Percentiles rank a stretch among this genome's conserved stretches.
These are phyloP conservation scores for Fissipunctia ypsillon DNA, from an alignment of 2,888 invertebrate species.

Conservation along the genomic window DNA sequence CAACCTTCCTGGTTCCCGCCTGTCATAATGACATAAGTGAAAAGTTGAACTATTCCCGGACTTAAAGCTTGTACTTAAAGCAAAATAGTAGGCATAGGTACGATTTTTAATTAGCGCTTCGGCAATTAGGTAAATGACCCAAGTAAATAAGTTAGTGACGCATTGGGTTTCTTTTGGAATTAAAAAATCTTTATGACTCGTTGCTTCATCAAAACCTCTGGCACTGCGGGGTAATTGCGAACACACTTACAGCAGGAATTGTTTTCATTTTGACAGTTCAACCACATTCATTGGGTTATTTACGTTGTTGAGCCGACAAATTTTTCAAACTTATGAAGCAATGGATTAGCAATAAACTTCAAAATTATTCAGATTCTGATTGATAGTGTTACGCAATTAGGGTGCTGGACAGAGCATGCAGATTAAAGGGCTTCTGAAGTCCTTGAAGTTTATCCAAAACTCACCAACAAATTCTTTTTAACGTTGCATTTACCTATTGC, in stretches of 20 bases:
- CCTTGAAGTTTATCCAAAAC: not conserved
- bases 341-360: too few relatives aligned
- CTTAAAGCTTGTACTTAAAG: not conserved
- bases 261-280: too few relatives aligned
- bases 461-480: not conserved
- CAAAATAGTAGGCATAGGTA: not conserved
- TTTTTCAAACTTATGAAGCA: too few relatives aligned
- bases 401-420: not conserved
- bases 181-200: not conserved
- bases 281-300: too few relatives aligned
- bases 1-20: not conserved
- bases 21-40: not conserved
- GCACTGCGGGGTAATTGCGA: too few relatives aligned
- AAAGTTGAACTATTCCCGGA: not conserved
- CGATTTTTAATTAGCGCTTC: not conserved
- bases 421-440: not conserved
- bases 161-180: not conserved
- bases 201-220: not conserved
- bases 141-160: not conserved
- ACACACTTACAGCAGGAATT: too few relatives aligned
- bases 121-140: constrained; percentile 2
- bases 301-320: too few relatives aligned
- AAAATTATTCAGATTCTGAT: too few relatives aligned
- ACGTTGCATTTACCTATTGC: not conserved
- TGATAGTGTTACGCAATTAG: too few relatives aligned